Percentiles rank a stretch among this genome's conserved stretches.
phyloP scores from a whole-genome alignment of 2,888 invertebrate genomes.

The Iphiclides podalirius region DNA sequence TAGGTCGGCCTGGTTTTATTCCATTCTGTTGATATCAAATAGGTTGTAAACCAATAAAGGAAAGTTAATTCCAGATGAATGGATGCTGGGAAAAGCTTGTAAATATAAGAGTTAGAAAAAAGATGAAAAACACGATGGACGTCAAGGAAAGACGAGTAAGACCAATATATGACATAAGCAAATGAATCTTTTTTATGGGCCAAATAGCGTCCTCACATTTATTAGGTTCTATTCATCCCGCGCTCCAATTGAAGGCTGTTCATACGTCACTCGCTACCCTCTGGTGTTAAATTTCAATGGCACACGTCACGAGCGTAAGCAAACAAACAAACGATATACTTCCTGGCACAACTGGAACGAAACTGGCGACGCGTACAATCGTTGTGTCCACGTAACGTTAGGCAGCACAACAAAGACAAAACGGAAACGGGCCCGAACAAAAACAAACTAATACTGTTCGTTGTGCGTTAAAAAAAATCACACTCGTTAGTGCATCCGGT shows the following conservation, averaged over 20 bases:
- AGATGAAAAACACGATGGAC: too few relatives aligned
- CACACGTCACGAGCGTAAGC: conserved; percentile 32
- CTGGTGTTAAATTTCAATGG: background rate
- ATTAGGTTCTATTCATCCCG: conserved; percentile 1
- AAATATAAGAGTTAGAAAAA: too few relatives aligned
- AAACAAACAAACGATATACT: conserved; percentile 32
- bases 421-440: conserved; percentile 61
- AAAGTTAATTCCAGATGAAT: too few relatives aligned
- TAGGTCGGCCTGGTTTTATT: background rate
- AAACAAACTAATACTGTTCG: conserved; percentile 60
- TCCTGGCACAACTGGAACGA: background rate
- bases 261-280: background rate
- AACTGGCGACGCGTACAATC: conserved; percentile 2
- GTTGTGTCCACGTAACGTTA: background rate
- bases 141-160: too few relatives aligned
- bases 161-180: too few relatives aligned
- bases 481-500: conserved; percentile 79
- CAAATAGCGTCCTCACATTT: too few relatives aligned
- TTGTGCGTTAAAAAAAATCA: conserved; percentile 60
- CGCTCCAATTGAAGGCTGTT: background rate
- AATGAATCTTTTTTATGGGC: too few relatives aligned
- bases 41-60: too few relatives aligned
- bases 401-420: conserved; percentile 40
- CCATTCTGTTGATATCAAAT: too few relatives aligned
- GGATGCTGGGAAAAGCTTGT: too few relatives aligned